Evolutionary conservation across 2,797 vertebrate species (phyloP).

Genomic region (Tadarida brasiliensis): DNA sequence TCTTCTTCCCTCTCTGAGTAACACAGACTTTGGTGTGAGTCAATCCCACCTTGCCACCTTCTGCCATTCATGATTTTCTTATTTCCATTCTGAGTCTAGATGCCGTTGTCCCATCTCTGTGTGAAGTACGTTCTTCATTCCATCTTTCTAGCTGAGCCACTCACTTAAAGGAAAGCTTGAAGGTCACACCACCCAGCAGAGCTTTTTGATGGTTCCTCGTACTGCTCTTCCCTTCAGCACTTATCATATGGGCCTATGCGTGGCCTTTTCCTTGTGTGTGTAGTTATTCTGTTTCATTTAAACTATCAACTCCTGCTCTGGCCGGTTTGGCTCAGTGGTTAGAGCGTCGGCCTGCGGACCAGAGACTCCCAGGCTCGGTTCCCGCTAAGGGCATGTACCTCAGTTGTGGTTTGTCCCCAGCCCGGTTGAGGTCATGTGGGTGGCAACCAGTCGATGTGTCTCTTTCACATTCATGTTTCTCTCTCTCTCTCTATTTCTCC

Average conservation of each 20-base stretch:
- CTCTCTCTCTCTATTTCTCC: too few species aligned
- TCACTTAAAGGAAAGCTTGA: background rate
- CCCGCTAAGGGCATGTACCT: too few species aligned
- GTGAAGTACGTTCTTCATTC: background rate
- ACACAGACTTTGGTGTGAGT: background rate
- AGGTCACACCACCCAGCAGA: background rate
- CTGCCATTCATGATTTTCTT: background rate
- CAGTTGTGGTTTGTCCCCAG: too few species aligned
- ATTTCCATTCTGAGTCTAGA: background rate
- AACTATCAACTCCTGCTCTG: background rate
- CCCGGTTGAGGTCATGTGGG: too few species aligned
- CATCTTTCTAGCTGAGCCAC: background rate
- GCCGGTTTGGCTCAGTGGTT: too few species aligned
- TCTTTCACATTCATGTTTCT: too few species aligned
- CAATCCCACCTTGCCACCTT: background rate
- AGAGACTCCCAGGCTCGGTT: too few species aligned
- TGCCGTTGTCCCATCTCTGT: background rate
- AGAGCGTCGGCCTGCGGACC: too few species aligned
- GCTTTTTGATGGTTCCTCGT: background rate
- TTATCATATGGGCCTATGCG: background rate
- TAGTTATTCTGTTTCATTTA: background rate
- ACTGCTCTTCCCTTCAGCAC: background rate
- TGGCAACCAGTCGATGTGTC: too few species aligned
- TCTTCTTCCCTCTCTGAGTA: background rate
- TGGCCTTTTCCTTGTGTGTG: background rate